Conservation (phyloP, 2,888 invertebrate genomes). For the Drosophila niveifrons region DNA sequence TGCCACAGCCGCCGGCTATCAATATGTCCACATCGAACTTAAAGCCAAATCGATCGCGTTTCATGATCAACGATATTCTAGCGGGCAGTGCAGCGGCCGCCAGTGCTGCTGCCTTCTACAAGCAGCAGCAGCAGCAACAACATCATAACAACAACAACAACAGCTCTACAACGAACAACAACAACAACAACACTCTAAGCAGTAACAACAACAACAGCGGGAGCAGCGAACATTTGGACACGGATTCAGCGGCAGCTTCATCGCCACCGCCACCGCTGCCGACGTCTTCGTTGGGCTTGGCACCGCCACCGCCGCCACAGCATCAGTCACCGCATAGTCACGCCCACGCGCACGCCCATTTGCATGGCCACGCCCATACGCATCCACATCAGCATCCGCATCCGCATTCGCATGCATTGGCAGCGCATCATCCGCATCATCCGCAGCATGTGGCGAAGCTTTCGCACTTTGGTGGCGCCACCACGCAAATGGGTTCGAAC, state of each 20-base stretch:
- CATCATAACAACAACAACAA: slow-evolving; percentile 40
- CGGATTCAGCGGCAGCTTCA: slow-evolving; percentile 35
- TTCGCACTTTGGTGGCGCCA: slow-evolving; percentile 66
- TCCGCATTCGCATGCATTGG: slow-evolving; percentile 32
- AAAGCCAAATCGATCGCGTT: slow-evolving; percentile 83
- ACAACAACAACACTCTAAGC: slow-evolving; percentile 38
- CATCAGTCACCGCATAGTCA: slow-evolving; percentile 28
- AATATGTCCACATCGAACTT: slow-evolving; percentile 78
- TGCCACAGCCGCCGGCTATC: slow-evolving; percentile 54
- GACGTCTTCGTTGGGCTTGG: slow-evolving; percentile 37
- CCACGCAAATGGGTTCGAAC: slow-evolving; percentile 78
- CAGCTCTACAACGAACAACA: slow-evolving; percentile 54
- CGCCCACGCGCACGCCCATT: slow-evolving; percentile 29
- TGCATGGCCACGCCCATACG: slow-evolving; percentile 50
- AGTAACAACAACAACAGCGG: slow-evolving; percentile 32
- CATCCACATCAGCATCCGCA: slow-evolving; percentile 49
- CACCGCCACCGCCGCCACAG: slow-evolving; percentile 46
- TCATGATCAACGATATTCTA: slow-evolving; percentile 83
- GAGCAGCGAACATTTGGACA: slow-evolving; percentile 44
- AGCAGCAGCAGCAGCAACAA: slow-evolving; percentile 67
- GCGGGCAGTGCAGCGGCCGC: slow-evolving; percentile 84
- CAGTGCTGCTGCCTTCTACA: slow-evolving; percentile 79
- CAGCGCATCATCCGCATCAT: slow-evolving; percentile 45
- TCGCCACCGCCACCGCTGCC: slow-evolving; percentile 20
- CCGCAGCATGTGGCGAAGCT: slow-evolving; percentile 66